phyloP scores from a whole-genome alignment of 2,888 invertebrate species.

The Sarcophaga caerulescens region DNA sequence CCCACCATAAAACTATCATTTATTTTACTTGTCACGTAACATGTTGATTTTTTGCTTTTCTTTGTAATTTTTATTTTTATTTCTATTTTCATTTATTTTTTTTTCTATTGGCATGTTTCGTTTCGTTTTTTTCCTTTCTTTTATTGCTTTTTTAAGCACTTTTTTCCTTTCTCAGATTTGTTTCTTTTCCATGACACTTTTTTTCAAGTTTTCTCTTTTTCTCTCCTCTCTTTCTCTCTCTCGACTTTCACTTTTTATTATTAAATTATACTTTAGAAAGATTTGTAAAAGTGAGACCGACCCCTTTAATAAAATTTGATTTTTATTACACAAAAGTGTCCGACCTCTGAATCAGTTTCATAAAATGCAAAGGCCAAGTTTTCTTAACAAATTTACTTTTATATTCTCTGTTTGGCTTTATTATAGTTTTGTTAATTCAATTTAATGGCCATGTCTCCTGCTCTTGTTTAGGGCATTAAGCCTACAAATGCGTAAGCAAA shows the following conservation, averaged over 20 bases:
- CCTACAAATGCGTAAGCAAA: background rate
- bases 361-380: background rate
- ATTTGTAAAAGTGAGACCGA: constrained; percentile 8
- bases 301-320: constrained; percentile 51
- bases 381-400: constrained; percentile 4
- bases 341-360: constrained; percentile 29
- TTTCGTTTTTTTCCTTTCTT: background rate
- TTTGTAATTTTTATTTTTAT: background rate
- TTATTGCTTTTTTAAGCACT: background rate
- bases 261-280: constrained; percentile 37
- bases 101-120: constrained; percentile 2
- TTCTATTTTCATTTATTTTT: background rate
- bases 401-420: background rate
- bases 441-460: background rate
- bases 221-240: background rate
- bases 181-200: background rate
- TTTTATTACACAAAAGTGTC: constrained; percentile 44
- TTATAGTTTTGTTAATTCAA: constrained; percentile 10
- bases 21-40: constrained; percentile 59
- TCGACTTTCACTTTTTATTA: constrained; percentile 14
- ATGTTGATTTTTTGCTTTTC: constrained; percentile 52
- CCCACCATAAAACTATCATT: constrained; percentile 46
- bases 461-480: background rate
- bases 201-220: background rate
- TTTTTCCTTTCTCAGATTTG: background rate